phyloP scores from a whole-genome alignment of 2,113 vertebrate genomes.

The Elephantulus edwardii region DNA sequence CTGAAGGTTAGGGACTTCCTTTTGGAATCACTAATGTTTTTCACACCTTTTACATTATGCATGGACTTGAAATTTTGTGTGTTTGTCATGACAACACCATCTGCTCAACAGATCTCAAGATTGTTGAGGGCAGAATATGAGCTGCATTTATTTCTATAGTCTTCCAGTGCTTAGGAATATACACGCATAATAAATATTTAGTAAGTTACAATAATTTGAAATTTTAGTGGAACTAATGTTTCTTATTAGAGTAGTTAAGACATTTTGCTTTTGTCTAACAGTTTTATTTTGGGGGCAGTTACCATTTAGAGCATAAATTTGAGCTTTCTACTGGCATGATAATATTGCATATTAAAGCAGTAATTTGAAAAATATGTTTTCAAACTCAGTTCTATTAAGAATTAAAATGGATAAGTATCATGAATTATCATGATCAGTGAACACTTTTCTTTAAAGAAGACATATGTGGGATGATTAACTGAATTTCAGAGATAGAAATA shows the following conservation, averaged over 20 bases:
- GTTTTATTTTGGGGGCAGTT: conserved; percentile 8
- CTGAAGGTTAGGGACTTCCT: neutral
- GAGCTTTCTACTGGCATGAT: neutral
- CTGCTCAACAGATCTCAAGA: neutral
- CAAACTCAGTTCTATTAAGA: neutral
- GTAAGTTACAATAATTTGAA: conserved; percentile 8
- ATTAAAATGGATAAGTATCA: neutral
- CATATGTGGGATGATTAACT: neutral
- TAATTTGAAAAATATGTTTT: neutral
- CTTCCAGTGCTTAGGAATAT: neutral
- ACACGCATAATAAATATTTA: conserved; percentile 17
- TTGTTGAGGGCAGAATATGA: neutral
- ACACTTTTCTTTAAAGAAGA: neutral
- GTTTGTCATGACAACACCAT: neutral
- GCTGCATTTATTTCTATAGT: conserved; percentile 4
- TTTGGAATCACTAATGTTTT: neutral
- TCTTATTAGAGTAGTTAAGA: conserved; percentile 31
- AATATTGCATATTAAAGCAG: neutral
- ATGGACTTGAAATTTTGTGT: neutral
- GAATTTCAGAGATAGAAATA: neutral
- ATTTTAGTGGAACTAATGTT: neutral
- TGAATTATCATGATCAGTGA: neutral
- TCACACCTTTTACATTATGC: neutral
- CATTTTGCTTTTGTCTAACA: neutral
- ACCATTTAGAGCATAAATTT: conserved; percentile 23